Conservation (phyloP, 2,888 invertebrate species). For the Dynastes tityus region DNA sequence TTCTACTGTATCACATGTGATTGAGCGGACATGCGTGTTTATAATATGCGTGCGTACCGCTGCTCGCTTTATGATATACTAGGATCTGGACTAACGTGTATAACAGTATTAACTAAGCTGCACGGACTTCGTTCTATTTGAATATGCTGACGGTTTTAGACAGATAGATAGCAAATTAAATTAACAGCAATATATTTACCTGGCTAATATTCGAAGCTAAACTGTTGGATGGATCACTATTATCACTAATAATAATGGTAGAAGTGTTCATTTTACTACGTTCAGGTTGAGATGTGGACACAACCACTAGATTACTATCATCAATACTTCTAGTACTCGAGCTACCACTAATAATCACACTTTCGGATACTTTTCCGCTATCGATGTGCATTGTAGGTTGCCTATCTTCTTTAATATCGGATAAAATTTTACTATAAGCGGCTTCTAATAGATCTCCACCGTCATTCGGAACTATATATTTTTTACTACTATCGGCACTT, state of each 20-base stretch:
- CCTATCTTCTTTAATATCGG: conserved; percentile 59
- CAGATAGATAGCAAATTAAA: no score
- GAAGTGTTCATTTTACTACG: conserved; percentile 71
- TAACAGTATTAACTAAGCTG: no score
- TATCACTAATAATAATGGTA: conserved; percentile 72
- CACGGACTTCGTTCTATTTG: no score
- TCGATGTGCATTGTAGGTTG: conserved; percentile 26
- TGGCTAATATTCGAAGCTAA: conserved; percentile 83
- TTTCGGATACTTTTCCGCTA: conserved; percentile 54
- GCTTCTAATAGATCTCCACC: conserved; percentile 58
- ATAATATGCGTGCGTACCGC: no score
- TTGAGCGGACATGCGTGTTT: no score
- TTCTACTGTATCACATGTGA: no score
- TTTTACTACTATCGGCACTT: conserved; percentile 35
- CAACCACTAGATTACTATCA: conserved; percentile 64
- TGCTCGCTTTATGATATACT: no score
- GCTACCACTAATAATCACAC: conserved; percentile 62
- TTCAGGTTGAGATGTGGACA: conserved; percentile 64
- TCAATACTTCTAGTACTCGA: conserved; percentile 56
- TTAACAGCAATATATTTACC: conserved; percentile 63
- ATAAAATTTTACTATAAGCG: conserved; percentile 56
- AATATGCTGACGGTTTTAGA: no score
- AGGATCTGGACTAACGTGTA: no score
- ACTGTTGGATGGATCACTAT: conserved; percentile 80
- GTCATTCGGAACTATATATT: conserved; percentile 23